Percentiles rank a stretch among this genome's conserved stretches.
Conservation (phyloP, 1,140 invertebrate genomes). For the Gryllus bimaculatus region DNA sequence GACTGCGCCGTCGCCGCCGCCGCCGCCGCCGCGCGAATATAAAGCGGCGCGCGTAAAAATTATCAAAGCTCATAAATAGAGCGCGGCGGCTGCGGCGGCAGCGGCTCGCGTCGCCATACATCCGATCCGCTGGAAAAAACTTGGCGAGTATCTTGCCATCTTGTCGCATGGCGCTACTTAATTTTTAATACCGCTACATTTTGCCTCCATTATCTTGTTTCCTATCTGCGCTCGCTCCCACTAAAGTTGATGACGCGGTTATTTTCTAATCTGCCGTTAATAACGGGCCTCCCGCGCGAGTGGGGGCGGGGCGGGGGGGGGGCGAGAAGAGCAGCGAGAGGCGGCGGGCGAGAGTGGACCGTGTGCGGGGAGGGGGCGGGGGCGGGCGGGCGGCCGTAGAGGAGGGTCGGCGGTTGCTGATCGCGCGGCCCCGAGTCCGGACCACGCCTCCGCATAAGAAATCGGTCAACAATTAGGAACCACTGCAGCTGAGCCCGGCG, state of each 20-base stretch:
- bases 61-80: background rate
- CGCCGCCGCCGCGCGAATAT: background rate
- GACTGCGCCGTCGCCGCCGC: too few relatives aligned
- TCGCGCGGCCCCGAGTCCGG: constrained; percentile 15
- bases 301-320: background rate
- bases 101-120: background rate
- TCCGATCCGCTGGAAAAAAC: background rate
- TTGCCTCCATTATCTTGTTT: constrained; percentile 13
- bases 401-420: constrained; percentile 15
- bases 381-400: too few relatives aligned
- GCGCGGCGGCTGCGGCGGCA: too few relatives aligned
- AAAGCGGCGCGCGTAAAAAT: background rate
- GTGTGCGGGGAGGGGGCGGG: background rate
- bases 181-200: constrained; percentile 17
- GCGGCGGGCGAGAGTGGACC: background rate
- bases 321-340: background rate
- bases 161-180: constrained; percentile 12
- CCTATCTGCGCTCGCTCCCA: constrained; percentile 5
- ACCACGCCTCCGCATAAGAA: constrained; percentile 21
- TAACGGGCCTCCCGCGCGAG: background rate
- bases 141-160: background rate
- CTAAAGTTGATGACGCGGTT: constrained; percentile 15
- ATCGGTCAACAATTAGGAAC: constrained; percentile 21
- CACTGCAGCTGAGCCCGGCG: constrained; percentile 12
- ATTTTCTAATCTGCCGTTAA: constrained; percentile 16